Conservation (phyloP, 2,888 invertebrate genomes). For the Choristoneura rosaceana region DNA sequence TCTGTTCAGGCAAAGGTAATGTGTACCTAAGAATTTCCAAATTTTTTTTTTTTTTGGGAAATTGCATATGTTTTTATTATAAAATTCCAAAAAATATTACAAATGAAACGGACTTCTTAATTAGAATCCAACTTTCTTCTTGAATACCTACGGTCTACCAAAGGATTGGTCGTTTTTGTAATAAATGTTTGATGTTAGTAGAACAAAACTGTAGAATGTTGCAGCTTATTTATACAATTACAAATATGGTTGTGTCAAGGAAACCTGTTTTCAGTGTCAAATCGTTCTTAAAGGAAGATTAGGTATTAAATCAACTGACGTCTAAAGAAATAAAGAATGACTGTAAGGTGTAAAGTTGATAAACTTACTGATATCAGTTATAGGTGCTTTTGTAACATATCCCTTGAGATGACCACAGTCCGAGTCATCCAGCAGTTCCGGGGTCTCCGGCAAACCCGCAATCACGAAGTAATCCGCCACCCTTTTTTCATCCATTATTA, state of each 20-base stretch:
- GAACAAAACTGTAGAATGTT: too few relatives aligned
- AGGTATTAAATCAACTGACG: not conserved
- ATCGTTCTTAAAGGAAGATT: not conserved
- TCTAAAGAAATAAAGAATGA: not conserved
- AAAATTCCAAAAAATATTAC: too few relatives aligned
- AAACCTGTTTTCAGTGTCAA: not conserved
- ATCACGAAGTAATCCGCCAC: conserved; percentile 99
- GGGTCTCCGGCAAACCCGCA: conserved; percentile 95
- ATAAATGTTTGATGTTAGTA: too few relatives aligned
- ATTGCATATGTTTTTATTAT: too few relatives aligned
- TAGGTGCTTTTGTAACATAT: conserved; percentile 94
- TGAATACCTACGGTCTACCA: too few relatives aligned
- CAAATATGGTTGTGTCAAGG: not conserved
- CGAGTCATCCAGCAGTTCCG: conserved; percentile 91
- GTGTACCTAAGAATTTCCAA: too few relatives aligned
- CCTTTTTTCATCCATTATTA: conserved; percentile 92
- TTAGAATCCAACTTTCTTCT: too few relatives aligned
- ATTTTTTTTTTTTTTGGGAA: too few relatives aligned
- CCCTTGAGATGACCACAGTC: conserved; percentile 93
- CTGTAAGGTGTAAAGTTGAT: not conserved
- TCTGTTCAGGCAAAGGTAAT: too few relatives aligned
- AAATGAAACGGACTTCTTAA: too few relatives aligned
- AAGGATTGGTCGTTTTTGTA: too few relatives aligned
- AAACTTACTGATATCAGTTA: conserved; percentile 94
- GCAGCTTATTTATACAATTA: too few relatives aligned